Percentiles rank a stretch among this genome's conserved stretches.
These are phyloP conservation scores for Agrotis clavis DNA, from an alignment of 2,888 invertebrate species.

Conservation along the genomic window DNA sequence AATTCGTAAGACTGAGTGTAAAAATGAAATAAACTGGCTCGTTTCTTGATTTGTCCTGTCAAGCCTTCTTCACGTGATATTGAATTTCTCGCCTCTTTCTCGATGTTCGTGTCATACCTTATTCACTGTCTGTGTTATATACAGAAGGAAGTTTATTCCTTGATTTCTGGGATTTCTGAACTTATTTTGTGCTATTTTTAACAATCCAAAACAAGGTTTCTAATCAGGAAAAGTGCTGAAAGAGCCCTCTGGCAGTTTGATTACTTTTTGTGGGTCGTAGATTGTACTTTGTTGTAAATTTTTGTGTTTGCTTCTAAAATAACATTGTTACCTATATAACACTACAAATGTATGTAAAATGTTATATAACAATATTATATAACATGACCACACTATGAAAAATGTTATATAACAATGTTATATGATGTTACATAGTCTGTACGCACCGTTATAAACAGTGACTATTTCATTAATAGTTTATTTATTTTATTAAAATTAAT, in stretches of 20 bases:
- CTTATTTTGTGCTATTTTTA: constrained; percentile 3
- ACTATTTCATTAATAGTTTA: too few relatives aligned
- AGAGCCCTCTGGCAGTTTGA: neutral
- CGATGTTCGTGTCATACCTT: constrained; percentile 17
- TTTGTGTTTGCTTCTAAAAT: too few relatives aligned
- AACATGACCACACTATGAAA: too few relatives aligned
- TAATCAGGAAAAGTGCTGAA: constrained; percentile 7
- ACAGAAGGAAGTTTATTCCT: neutral
- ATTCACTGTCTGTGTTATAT: constrained; percentile 10
- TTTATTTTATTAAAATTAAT: too few relatives aligned
- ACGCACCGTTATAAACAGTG: too few relatives aligned
- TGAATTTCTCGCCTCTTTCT: constrained; percentile 14
- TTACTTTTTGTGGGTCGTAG: neutral
- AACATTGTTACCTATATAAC: too few relatives aligned
- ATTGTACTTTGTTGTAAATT: neutral
- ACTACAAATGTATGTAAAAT: too few relatives aligned
- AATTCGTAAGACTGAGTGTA: neutral
- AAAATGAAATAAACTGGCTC: constrained; percentile 13
- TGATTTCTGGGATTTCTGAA: neutral
- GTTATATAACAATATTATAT: too few relatives aligned
- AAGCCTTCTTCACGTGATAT: constrained; percentile 30
- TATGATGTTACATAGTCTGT: too few relatives aligned
- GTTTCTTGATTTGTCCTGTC: constrained; percentile 1
- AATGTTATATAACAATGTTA: too few relatives aligned
- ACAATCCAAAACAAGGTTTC: constrained; percentile 2